A percentile compares a stretch with the other conserved stretches of the same genome.
phyloP scores from a whole-genome alignment of 2,113 vertebrate species.

The Bufo bufo region DNA sequence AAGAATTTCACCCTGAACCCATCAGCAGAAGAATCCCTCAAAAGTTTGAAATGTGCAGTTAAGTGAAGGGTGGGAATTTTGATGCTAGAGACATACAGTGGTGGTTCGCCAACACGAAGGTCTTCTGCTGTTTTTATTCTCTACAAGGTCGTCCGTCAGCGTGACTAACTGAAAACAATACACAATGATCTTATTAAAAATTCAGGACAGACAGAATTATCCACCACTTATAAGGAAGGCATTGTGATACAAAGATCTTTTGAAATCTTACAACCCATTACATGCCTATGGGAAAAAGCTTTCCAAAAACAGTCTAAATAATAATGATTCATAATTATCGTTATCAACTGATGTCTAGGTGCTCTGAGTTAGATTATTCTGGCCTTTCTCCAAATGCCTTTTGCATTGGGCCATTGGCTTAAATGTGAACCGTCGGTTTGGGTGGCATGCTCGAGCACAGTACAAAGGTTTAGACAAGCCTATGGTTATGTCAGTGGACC shows the following conservation, averaged over 20 bases:
- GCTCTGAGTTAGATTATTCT: slow-evolving; percentile 42
- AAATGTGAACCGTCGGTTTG: slow-evolving; percentile 11
- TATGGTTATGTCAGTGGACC: slow-evolving; percentile 43
- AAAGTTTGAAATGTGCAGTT: not conserved
- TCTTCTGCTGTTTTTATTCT: not conserved
- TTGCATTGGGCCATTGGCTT: slow-evolving; percentile 30
- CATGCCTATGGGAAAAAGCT: slow-evolving; percentile 19
- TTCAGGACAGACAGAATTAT: slow-evolving; percentile 20
- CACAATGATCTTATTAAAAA: slow-evolving; percentile 34
- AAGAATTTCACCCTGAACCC: too few relatives aligned
- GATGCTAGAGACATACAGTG: not conserved
- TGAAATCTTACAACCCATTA: not conserved
- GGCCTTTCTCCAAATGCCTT: slow-evolving; percentile 5
- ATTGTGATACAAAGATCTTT: slow-evolving; percentile 27
- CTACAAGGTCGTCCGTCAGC: not conserved
- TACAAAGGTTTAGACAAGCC: slow-evolving; percentile 23
- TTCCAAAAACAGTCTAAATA: slow-evolving; percentile 28
- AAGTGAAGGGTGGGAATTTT: not conserved
- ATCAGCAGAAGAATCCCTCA: not conserved
- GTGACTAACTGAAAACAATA: slow-evolving; percentile 30
- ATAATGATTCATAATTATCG: slow-evolving; percentile 49
- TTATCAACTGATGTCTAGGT: slow-evolving; percentile 39
- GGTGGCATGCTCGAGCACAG: not conserved
- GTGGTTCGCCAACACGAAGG: not conserved
- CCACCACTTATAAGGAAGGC: slow-evolving; percentile 1